Percentiles rank a stretch among this genome's conserved stretches.
Conservation (phyloP, 2,888 invertebrate species). For the Dichetophora obliterata region DNA sequence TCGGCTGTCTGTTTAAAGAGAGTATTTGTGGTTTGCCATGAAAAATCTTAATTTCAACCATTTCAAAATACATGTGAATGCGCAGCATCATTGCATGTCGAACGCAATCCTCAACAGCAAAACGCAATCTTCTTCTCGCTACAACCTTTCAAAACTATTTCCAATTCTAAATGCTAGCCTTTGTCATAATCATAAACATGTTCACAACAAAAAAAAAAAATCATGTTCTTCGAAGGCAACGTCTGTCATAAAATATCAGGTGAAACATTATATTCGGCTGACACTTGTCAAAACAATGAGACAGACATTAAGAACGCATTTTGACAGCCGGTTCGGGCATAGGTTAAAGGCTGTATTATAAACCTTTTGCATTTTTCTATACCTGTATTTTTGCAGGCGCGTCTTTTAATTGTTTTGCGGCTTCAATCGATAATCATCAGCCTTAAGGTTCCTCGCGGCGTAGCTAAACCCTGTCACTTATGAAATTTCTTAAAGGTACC, state of each 20-base stretch:
- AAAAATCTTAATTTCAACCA: not conserved
- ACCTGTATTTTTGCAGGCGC: conserved; percentile 9
- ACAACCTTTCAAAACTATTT: no score
- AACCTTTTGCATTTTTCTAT: not conserved
- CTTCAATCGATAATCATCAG: not conserved
- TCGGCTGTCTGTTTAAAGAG: not conserved
- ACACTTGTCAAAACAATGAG: conserved; percentile 12
- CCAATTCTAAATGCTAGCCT: no score
- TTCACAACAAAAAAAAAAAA: not conserved
- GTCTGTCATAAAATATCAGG: conserved; percentile 10
- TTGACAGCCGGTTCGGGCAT: not conserved
- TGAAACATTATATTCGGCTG: not conserved
- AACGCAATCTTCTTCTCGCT: no score
- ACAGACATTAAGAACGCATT: not conserved
- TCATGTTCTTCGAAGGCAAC: not conserved
- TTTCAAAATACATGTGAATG: not conserved
- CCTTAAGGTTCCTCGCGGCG: not conserved
- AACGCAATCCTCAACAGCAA: not conserved
- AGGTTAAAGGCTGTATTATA: not conserved
- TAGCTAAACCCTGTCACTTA: not conserved
- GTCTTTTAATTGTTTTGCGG: conserved; percentile 19
- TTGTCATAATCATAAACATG: not conserved
- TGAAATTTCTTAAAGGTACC: not conserved
- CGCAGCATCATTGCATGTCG: not conserved
- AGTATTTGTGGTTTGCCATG: not conserved